Conservation (phyloP, 2,797 vertebrate species). For the Notamacropus eugenii region DNA sequence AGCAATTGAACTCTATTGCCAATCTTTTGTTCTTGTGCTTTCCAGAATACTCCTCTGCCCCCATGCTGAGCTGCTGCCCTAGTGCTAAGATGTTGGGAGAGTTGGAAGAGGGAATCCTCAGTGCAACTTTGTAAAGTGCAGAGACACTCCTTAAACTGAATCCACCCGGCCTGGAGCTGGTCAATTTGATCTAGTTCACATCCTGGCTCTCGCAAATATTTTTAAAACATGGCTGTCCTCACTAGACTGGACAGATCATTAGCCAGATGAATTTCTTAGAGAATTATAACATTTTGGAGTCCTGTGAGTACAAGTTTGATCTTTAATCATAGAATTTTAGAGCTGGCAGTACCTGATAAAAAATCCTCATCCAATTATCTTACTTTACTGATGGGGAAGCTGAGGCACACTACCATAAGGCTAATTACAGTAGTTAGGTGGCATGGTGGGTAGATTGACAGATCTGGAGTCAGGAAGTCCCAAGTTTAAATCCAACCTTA, state of each 20-base stretch:
- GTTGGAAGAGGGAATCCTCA: not conserved
- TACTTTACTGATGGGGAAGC: not conserved
- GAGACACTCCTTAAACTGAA: not conserved
- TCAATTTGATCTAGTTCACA: not conserved
- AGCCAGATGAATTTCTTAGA: conserved; percentile 2
- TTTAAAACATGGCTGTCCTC: conserved; percentile 10
- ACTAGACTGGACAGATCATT: not conserved
- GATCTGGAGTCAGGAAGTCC: not conserved
- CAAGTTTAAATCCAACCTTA: not conserved
- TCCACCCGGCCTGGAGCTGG: not conserved
- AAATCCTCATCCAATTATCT: not conserved
- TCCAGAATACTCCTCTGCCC: not conserved
- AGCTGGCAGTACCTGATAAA: not conserved
- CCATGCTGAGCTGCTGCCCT: not conserved
- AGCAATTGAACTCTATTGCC: not conserved
- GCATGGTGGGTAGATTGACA: not conserved
- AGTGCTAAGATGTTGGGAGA: not conserved
- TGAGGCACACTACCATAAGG: not conserved
- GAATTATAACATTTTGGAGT: conserved; percentile 29
- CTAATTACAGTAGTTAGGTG: not conserved
- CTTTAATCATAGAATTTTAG: conserved; percentile 12
- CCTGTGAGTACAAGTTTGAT: conserved; percentile 25
- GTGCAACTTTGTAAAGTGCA: not conserved
- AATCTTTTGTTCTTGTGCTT: not conserved
- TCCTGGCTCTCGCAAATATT: conserved; percentile 28